These are phyloP conservation scores for Neoitamus cyanurus DNA, from an alignment of 2,888 invertebrate genomes.

Conservation along the genomic window DNA sequence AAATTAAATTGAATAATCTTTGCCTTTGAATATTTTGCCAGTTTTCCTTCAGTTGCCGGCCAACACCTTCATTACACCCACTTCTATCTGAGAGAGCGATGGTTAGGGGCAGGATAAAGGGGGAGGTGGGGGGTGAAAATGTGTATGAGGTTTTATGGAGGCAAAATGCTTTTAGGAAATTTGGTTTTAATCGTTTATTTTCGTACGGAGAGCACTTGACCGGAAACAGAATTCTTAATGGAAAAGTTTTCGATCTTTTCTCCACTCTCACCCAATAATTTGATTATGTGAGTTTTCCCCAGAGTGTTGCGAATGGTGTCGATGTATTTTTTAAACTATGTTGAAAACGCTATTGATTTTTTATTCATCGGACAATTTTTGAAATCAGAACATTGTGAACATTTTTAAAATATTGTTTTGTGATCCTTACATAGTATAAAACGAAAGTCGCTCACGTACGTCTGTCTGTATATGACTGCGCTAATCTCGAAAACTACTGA, in stretches of 20 bases:
- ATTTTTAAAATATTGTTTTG: too few species aligned
- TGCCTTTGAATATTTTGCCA: neutral
- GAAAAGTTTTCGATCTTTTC: neutral
- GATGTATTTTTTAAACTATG: neutral
- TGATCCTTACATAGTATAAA: too few species aligned
- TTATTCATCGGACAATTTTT: neutral
- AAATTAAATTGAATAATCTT: constrained; percentile 35
- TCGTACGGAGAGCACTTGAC: neutral
- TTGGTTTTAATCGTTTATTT: neutral
- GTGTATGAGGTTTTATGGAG: too few species aligned
- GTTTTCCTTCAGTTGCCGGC: neutral
- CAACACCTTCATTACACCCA: neutral
- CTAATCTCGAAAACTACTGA: too few species aligned
- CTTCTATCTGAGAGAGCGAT: neutral
- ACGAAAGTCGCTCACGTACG: too few species aligned
- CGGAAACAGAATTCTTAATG: neutral
- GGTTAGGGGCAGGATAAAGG: too few species aligned
- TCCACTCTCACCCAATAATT: neutral
- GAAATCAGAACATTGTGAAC: too few species aligned
- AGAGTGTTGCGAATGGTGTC: neutral
- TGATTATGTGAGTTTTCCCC: neutral
- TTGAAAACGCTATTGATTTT: neutral
- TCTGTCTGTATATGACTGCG: too few species aligned
- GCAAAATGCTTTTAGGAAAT: constrained; percentile 5
- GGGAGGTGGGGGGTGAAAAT: neutral